Evolutionary conservation across 1,140 invertebrate genomes (phyloP), one percentile per base, ranked within the genome.

Genomic region (Capitella teleta): DNA sequence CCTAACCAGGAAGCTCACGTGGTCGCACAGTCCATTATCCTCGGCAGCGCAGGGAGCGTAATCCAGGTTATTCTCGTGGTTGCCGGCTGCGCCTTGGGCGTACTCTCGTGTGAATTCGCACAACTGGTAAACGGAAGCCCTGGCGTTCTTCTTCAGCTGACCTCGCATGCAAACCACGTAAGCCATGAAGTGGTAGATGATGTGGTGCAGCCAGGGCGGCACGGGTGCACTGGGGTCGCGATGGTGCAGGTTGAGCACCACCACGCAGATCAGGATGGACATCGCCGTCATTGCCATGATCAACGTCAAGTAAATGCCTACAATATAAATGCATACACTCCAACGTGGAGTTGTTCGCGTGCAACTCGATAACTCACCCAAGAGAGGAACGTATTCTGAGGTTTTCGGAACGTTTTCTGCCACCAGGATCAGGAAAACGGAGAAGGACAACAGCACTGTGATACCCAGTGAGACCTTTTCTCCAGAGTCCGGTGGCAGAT

Each of bases 391-490:
- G n/a, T 65, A 67, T 28, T 73, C 49, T 12, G 67, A 70, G 5
- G 71, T 73, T 5, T 68, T 67, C 4, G 71, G 70, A 51, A 71
- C 69, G 10, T 73, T 65, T 37, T 73, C 70, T 18, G 67, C 63
- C 4, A 73, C 49, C 4, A 72, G 53, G 14, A 73, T 56, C 47
- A 73, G 67, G 54, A 73, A 73, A 47, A 73, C 66, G 26, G 65
- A 69, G 16, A 73, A 54, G 12, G 68, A 65, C 6, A 72, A 61
- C 14, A 72, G 53, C 26, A 72, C 71, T 5, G 66, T 69, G 19
- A 72, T 70, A 25, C 65, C 66, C 8, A 73, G 50, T 0, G 70
- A 65, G 30, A 73, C 66, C 49, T 73, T 73, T 55, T 73, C 70
- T 2, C 69, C 67, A 46, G 61, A 62, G 53, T 73, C 69, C 4